Conservation (phyloP, 1,140 invertebrate species). For the Stegodyphus mimosarum region DNA sequence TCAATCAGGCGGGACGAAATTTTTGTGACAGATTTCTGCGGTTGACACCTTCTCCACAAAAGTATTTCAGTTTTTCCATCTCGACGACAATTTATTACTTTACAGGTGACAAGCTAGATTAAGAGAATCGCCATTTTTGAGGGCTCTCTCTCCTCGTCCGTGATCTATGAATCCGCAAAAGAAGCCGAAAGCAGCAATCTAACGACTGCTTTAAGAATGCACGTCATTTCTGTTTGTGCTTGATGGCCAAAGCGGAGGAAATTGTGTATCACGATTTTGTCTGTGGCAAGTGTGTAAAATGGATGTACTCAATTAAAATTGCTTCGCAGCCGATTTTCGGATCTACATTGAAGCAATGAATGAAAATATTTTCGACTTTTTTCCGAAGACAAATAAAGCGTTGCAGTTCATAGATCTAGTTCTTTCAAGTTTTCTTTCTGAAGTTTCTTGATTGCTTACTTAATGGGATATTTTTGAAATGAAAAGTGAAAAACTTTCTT, state of each 20-base stretch:
- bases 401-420: no score
- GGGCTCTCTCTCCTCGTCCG: constrained; percentile 2
- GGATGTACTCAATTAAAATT: constrained; percentile 29
- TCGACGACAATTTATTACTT: constrained; percentile 46
- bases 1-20: background rate
- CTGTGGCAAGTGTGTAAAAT: constrained; percentile 14
- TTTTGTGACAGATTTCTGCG: constrained; percentile 53
- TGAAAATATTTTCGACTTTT: background rate
- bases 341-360: background rate
- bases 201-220: constrained; percentile 4
- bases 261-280: constrained; percentile 1
- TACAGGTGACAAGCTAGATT: constrained; percentile 52
- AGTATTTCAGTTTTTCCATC: constrained; percentile 40
- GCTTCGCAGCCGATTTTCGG: constrained; percentile 9
- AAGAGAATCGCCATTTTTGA: constrained; percentile 52
- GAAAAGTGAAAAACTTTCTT: background rate
- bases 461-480: background rate
- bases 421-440: background rate
- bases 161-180: constrained; percentile 36
- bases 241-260: background rate
- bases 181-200: background rate
- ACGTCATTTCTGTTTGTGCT: background rate
- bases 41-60: constrained; percentile 49
- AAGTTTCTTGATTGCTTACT: background rate
- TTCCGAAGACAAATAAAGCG: no score